Conservation (phyloP, 2,113 vertebrate species). For the Tylochromis polylepis region DNA sequence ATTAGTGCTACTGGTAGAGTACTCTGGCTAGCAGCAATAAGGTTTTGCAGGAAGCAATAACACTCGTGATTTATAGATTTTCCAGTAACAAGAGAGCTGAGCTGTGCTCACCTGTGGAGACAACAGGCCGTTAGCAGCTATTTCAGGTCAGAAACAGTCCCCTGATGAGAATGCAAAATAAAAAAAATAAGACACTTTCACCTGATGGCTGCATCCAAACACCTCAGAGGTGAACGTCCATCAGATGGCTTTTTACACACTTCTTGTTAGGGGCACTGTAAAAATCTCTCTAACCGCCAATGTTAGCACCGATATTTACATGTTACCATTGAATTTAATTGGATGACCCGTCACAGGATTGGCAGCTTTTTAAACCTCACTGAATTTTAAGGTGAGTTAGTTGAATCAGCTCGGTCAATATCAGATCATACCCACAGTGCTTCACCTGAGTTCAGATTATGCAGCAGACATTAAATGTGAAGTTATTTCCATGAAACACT, state of each 20-base stretch:
- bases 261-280: not conserved
- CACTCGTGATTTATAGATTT: slow-evolving; percentile 42
- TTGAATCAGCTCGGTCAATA: slow-evolving; percentile 3
- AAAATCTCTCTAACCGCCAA: not conserved
- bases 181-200: slow-evolving; percentile 5
- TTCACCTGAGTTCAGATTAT: not conserved
- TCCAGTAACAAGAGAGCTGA: slow-evolving; percentile 29
- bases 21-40: not conserved
- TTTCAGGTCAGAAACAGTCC: slow-evolving; percentile 26
- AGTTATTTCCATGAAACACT: slow-evolving; percentile 43
- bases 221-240: slow-evolving; percentile 3
- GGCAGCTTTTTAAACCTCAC: not conserved
- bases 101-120: slow-evolving; percentile 42
- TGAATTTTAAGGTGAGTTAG: slow-evolving; percentile 11
- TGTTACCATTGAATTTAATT: not conserved
- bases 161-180: slow-evolving; percentile 45
- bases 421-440: not conserved
- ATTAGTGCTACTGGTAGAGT: slow-evolving; percentile 18
- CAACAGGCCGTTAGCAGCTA: slow-evolving; percentile 16
- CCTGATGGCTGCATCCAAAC: slow-evolving; percentile 6
- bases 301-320: not conserved
- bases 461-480: slow-evolving; percentile 10
- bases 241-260: not conserved
- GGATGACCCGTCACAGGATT: not conserved
- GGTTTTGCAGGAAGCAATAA: slow-evolving; percentile 37